A percentile compares a stretch with the other conserved stretches of the same genome.
Evolutionary conservation across 2,113 vertebrate genomes (phyloP).

Genomic region (Myiozetetes cayanensis): DNA sequence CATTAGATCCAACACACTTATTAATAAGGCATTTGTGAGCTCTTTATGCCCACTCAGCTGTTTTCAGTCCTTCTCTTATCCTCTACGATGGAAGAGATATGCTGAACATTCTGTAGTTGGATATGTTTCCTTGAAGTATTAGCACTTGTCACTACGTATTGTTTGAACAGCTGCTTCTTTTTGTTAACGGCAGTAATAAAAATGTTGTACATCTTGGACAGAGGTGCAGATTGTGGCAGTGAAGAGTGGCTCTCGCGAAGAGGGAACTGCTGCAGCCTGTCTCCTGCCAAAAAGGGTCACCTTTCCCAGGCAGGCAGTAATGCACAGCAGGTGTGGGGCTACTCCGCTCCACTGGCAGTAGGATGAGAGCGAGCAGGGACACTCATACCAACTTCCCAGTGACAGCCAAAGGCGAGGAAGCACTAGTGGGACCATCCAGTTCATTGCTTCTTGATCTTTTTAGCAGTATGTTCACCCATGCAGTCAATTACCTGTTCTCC

Average conservation of each 20-base stretch:
- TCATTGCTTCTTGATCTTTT: background rate
- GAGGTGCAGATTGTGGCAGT: background rate
- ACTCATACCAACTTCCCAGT: accelerated
- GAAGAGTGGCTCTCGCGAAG: background rate
- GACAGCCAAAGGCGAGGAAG: background rate
- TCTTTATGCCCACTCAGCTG: constrained; percentile 55
- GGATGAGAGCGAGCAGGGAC: background rate
- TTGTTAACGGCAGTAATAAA: background rate
- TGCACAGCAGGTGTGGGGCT: background rate
- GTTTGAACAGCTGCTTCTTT: constrained; percentile 3
- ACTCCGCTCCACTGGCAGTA: background rate
- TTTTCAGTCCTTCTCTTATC: constrained; percentile 40
- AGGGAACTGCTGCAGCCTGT: background rate
- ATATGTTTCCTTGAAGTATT: background rate
- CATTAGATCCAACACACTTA: constrained; percentile 56
- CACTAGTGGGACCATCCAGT: background rate
- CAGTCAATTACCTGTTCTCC: background rate
- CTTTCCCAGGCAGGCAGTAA: background rate
- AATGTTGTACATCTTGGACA: background rate
- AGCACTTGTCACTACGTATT: background rate
- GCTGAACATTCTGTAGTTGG: background rate
- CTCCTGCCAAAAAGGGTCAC: constrained; percentile 14
- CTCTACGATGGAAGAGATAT: background rate
- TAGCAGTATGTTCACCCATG: background rate
- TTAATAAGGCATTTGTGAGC: constrained; percentile 62